Base-by-base conservation (phyloP, 2,888 invertebrate species). In the Ypsolopha sequella region DNA sequence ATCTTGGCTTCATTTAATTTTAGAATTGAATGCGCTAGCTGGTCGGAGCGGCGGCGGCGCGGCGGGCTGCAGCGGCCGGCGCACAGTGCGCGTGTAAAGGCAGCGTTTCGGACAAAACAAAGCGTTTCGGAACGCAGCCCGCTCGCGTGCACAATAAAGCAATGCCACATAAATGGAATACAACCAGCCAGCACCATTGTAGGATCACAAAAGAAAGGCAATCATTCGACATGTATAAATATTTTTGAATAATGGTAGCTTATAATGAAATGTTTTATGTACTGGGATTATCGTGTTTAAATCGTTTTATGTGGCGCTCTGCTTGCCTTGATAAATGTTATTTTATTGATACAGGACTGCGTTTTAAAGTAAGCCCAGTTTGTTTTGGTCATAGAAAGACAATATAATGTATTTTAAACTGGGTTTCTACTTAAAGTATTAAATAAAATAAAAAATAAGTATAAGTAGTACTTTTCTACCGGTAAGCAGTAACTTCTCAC, bases 191-290 rank as follows among this genome's bases (percentile, higher is more conserved):
- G 71, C 70, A 70, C 77, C 76, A 80, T 85, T 85, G 85, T 85
- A 73, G 73, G 73, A 71, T 61, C 75, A 85, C 85, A 85, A 85
- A 85, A 76, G 84, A 84, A 82, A 85, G 79, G 85, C 78, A 81
- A 86, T 85, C 84, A 80, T 81, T 85, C 80, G 82, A 84, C 85
- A 80, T 82, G 84, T 85, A 86, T 85, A 84, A 84, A 84, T 80
- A 82, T 85, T 79, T 82, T 80, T 80, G 82, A 85, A 79, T 85
- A 85, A 86, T 86, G 75, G 75, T 69, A 73, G 79, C 76, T 68
- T 75, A 72, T 80, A 86, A 78, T 82, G 78, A 81, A 85, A 85
- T 80, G 80, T 82, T 84, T 84, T 80, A 81, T 79, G 80, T 81
- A 76, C 77, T 64, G 70, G 65, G 75, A 77, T 82, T 80, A 84